These are phyloP conservation scores for Bugula neritina DNA, from an alignment of 2,888 invertebrate species.

Conservation along the genomic window DNA sequence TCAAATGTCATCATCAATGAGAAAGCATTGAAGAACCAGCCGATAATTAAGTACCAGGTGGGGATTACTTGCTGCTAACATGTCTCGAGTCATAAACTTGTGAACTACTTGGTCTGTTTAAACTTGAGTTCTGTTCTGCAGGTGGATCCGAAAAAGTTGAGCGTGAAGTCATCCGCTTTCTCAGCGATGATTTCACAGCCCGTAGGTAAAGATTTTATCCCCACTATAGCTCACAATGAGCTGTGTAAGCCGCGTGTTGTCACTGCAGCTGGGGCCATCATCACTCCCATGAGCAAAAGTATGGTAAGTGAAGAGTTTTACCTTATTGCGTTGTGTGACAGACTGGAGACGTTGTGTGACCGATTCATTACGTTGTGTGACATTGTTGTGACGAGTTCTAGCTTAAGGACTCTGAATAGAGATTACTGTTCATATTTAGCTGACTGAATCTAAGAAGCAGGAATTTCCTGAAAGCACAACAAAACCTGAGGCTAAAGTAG, in stretches of 20 bases:
- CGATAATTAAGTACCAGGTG: constrained; percentile 9
- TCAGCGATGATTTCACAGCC: constrained; percentile 11
- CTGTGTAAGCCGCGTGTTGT: constrained; percentile 8
- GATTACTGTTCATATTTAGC: too few relatives aligned
- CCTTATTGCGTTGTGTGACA: too few relatives aligned
- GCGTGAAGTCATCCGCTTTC: background rate
- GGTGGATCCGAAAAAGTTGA: background rate
- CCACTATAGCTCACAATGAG: constrained; percentile 16
- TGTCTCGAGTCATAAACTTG: too few relatives aligned
- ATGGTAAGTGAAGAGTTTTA: background rate
- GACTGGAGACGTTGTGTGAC: too few relatives aligned
- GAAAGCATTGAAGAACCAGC: background rate
- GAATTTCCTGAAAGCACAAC: background rate
- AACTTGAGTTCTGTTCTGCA: too few relatives aligned
- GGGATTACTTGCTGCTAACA: background rate
- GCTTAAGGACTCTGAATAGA: too few relatives aligned
- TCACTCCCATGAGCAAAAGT: constrained; percentile 1
- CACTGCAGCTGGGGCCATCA: background rate
- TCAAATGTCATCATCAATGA: constrained; percentile 3
- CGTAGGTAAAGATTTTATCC: constrained; percentile 14
- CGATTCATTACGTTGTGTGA: too few relatives aligned
- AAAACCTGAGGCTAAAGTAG: background rate
- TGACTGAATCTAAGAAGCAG: background rate
- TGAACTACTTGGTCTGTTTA: too few relatives aligned
- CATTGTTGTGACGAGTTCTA: too few relatives aligned